Conservation (phyloP, 1,140 invertebrate genomes). For the Apis dorsata region DNA sequence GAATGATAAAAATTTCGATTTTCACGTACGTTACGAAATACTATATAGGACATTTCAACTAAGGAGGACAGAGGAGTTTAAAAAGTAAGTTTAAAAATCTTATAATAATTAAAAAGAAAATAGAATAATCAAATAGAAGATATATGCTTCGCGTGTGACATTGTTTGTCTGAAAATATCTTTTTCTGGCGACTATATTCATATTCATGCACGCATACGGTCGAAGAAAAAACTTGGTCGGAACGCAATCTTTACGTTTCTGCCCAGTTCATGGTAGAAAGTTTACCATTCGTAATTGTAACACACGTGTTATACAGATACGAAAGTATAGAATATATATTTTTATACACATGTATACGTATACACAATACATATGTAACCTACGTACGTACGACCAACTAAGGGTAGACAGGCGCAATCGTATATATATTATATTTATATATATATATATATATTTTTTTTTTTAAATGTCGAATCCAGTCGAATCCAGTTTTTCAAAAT, state of each 20-base stretch:
- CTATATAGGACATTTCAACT: no score
- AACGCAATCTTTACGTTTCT: conserved; percentile 59
- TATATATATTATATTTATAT: conserved; percentile 22
- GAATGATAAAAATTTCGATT: no score
- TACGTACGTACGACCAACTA: conserved; percentile 71
- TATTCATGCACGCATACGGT: conserved; percentile 33
- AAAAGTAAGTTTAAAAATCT: no score
- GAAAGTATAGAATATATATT: conserved; percentile 61
- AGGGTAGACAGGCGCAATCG: conserved; percentile 67
- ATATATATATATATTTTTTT: no score
- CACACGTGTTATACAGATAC: conserved; percentile 53
- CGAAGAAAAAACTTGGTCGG: conserved; percentile 44
- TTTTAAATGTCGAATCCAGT: conserved; percentile 52
- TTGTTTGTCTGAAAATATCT: not conserved
- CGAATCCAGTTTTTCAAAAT: not conserved
- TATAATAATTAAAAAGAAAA: no score
- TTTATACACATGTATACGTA: conserved; percentile 58
- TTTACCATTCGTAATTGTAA: conserved; percentile 24
- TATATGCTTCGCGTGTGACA: no score
- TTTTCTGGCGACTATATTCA: conserved; percentile 35
- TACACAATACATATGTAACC: conserved; percentile 63
- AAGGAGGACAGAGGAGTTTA: no score
- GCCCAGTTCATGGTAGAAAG: conserved; percentile 35
- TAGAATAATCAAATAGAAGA: no score
- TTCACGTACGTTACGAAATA: no score